Conservation (phyloP, 2,113 vertebrate species). For the Paraplagusia blochii region DNA sequence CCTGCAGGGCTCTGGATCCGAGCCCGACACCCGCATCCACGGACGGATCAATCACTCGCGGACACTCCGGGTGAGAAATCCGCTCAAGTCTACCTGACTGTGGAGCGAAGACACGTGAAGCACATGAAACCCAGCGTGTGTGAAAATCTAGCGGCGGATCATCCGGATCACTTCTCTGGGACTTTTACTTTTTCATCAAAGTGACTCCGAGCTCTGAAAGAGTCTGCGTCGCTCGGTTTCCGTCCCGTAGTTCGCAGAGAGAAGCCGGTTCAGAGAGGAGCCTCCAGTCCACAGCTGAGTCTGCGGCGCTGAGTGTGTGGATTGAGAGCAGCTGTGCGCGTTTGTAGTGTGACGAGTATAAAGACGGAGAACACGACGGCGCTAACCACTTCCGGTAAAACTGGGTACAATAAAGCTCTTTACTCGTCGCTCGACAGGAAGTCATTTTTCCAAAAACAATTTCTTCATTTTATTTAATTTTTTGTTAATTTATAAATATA, state of each 20-base stretch:
- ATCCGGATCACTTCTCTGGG: constrained; percentile 14
- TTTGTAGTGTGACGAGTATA: background rate
- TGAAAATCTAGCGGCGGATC: background rate
- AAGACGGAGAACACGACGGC: background rate
- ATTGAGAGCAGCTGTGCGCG: background rate
- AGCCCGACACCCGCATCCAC: constrained; percentile 56
- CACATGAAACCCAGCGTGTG: constrained; percentile 37
- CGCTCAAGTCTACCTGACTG: constrained; percentile 58
- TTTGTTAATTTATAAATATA: no score
- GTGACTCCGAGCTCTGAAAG: background rate
- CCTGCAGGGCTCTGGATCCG: constrained; percentile 56
- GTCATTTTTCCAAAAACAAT: no score
- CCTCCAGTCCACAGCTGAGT: no score
- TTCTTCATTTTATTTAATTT: no score
- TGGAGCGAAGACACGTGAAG: constrained; percentile 63
- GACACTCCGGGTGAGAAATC: constrained; percentile 1
- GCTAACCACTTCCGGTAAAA: background rate
- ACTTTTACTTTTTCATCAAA: constrained; percentile 1
- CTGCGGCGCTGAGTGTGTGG: background rate
- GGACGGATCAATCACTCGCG: constrained; percentile 33
- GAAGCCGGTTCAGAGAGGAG: no score
- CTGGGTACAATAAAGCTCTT: background rate
- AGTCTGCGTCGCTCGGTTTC: no score
- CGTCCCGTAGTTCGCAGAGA: no score
- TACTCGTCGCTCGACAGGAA: no score